Evolutionary conservation across 2,888 invertebrate species (phyloP).

Genomic region (Ormyrus nitidulus): DNA sequence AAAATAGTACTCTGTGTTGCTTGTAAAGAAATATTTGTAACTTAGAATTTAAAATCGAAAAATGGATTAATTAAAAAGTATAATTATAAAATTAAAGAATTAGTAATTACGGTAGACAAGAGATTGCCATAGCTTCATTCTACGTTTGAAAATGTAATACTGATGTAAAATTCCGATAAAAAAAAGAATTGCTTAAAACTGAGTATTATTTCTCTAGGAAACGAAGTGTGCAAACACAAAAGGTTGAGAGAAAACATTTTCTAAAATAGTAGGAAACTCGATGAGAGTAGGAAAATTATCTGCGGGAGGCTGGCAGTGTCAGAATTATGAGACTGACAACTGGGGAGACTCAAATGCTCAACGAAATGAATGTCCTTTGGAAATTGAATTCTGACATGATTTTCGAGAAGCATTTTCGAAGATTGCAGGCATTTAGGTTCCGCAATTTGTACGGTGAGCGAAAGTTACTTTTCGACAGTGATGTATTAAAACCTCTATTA

Average conservation of each 20-base stretch:
- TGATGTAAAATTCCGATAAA: no score
- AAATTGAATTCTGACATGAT: conserved; percentile 32
- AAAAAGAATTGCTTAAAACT: no score
- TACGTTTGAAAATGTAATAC: no score
- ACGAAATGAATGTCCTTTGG: conserved; percentile 23
- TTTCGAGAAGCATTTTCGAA: conserved; percentile 9
- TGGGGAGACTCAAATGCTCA: neutral
- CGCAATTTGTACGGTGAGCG: neutral
- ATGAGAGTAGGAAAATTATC: neutral
- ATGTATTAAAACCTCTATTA: neutral
- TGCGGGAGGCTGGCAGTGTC: neutral
- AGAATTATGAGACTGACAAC: conserved; percentile 3
- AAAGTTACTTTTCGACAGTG: neutral
- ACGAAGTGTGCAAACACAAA: no score
- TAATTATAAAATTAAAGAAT: no score
- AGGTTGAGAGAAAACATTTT: neutral
- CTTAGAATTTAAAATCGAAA: no score
- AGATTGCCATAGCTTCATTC: no score
- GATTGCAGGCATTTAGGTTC: conserved; percentile 25
- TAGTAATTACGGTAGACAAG: no score
- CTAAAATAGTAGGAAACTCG: neutral
- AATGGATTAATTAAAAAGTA: no score
- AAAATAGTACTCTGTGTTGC: no score
- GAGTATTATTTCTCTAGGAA: no score
- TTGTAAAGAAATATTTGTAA: no score